Evolutionary conservation across 2,888 invertebrate species (phyloP), one percentile per base, ranked within the genome.

Genomic region (Patella caerulea): DNA sequence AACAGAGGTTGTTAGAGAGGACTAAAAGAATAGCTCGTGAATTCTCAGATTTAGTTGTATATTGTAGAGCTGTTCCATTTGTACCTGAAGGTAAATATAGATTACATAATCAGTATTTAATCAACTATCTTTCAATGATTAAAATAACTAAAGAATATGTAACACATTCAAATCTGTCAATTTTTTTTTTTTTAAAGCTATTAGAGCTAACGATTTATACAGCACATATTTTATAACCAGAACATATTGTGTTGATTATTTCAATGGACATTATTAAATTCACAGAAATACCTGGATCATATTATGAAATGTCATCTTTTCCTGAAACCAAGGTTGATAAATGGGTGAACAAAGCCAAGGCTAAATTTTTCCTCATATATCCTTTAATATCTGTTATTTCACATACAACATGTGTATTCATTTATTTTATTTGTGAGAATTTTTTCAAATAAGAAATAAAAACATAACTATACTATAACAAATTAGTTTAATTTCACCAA

Each of bases 271-370:
- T 78, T 70, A 24, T 71, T 65, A 29, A 34, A 14, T n/a, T 71
- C 76, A 29, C 81, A 85, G 84, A 81, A 29, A 75, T 83, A 5
- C 83, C 85, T 17, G 89, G 96, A 92, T 93, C 95, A n/a, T 96
- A 95, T 91, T 95, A 95, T 89, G 98, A 99, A 92, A 99, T 99
- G 98, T 98, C 98, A 73, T 98, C 98, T 45, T 98, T 99, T 91
- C 96, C 98, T 0, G 99, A 99, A 92, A 96, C 96, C 0, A 98
- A 98, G 92, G 97, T 97, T 0, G 98, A 98, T 87, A 96, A 97
- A 88, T 93, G 96, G 78, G 96, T 98, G 91, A 95, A 96, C 87
- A 87, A 84, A 76, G 77, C 83, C 54, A 84, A 84, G 77, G 87
- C 86, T 52, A 84, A 85, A 75, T 82, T 81, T 75, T 88, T 89